Evolutionary conservation across 2,113 vertebrate species (phyloP), one percentile per base, ranked within the genome.

Genomic region (Tringa solitaria): DNA sequence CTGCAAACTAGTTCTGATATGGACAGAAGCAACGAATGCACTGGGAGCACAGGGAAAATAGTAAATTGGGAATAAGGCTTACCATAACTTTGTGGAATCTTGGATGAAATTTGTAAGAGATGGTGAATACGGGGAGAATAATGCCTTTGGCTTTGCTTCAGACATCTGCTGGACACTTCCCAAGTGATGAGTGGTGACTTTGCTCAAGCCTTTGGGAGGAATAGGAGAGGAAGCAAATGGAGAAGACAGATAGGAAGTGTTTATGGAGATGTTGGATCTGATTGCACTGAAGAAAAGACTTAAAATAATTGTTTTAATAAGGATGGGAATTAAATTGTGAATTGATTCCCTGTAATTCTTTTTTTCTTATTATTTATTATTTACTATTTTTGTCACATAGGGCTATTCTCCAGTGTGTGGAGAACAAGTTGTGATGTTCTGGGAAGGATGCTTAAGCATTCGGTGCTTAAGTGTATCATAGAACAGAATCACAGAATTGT

Each of bases 381-480:
- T 74, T 60, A 32, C n/a, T 41, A 30, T 63, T 74, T 78, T 51
- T 54, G 56, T 69, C 56, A 48, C 1, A 0, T 48, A 9, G 14
- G 15, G 63, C 63, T 64, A 3, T 45, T 56, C 19, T 35, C 13
- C 24, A 28, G 70, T 1, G 16, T 32, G n/a, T n/a, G n/a, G n/a
- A n/a, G n/a, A n/a, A 3, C 10, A 20, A 28, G 26, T 10, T n/a
- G 13, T 53, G 39, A 24, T 1, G 0, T 41, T n/a, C 23, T 24
- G 24, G 46, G 56, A 43, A 41, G 24, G 32, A 50, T 8, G 2
- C 57, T 60, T 9, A 19, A 30, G 6, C 27, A 10, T 12, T 53
- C 10, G 5, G 26, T 39, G 68, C 7, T 21, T 8, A 41, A 57
- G 30, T 4, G 0, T 8, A 30, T 48, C 46, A 48, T 48, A 22